phyloP scores from a whole-genome alignment of 2,113 vertebrate species.

The Phoxinus phoxinus region DNA sequence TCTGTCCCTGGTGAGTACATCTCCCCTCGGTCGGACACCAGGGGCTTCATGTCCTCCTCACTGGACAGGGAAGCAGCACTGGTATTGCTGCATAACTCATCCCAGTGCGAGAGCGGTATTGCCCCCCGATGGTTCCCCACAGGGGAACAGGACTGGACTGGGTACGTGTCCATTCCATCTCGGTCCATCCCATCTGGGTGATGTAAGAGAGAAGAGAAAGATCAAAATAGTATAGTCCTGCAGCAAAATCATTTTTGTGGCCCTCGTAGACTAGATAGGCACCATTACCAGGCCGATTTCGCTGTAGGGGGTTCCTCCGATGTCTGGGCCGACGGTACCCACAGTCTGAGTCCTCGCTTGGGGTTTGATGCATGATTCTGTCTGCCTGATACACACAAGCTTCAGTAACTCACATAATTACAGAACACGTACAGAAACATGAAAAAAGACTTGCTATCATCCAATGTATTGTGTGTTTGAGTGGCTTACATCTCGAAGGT shows the following conservation, averaged over 20 bases:
- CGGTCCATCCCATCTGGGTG: conserved; percentile 77
- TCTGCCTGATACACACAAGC: conserved; percentile 88
- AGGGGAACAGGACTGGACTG: conserved; percentile 76
- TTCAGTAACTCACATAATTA: conserved; percentile 69
- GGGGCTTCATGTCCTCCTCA: conserved; percentile 77
- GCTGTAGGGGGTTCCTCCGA: conserved; percentile 75
- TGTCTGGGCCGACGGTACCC: conserved; percentile 75
- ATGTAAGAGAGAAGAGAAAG: background rate
- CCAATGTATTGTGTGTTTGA: conserved; percentile 14
- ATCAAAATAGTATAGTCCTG: background rate
- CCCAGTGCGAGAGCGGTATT: conserved; percentile 71
- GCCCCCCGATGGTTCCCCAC: conserved; percentile 71
- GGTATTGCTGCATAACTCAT: conserved; percentile 79
- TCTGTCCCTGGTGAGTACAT: conserved; percentile 59
- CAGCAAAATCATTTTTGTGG: background rate
- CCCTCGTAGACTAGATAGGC: conserved; percentile 1
- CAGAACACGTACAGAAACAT: conserved; percentile 14
- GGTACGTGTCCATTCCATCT: conserved; percentile 73
- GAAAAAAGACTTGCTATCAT: background rate
- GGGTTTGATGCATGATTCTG: conserved; percentile 83
- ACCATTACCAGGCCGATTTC: conserved; percentile 83
- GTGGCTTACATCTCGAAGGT: conserved; percentile 89
- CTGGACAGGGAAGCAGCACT: conserved; percentile 84
- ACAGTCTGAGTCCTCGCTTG: conserved; percentile 83
- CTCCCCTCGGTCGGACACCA: conserved; percentile 69